phyloP scores from a whole-genome alignment of 2,888 invertebrate species.

The Harmothoe impar region DNA sequence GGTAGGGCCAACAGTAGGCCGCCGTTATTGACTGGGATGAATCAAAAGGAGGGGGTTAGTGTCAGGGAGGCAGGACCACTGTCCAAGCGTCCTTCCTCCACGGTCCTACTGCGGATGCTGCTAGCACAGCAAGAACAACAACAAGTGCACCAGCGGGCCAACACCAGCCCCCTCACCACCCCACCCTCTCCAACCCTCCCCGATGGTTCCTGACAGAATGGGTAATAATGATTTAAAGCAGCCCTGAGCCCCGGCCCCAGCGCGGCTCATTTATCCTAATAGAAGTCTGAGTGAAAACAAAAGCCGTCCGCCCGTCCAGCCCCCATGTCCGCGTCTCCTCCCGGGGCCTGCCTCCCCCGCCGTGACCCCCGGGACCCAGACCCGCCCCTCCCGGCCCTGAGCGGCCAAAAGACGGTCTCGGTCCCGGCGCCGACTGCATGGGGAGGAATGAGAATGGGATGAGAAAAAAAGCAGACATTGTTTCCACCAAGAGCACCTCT shows the following conservation, averaged over 20 bases:
- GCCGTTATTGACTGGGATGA: constrained; percentile 41
- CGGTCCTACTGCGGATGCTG: constrained; percentile 17
- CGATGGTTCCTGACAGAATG: constrained; percentile 44
- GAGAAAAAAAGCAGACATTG: background rate
- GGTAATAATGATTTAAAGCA: constrained; percentile 58
- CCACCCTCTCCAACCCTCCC: background rate
- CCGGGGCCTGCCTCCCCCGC: constrained; percentile 1
- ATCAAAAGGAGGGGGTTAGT: constrained; percentile 43
- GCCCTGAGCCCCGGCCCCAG: background rate
- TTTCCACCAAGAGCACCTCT: background rate
- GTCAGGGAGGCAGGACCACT: background rate
- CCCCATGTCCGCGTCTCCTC: background rate
- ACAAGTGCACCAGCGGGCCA: background rate
- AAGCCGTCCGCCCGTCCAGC: background rate
- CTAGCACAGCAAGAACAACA: background rate
- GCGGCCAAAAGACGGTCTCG: constrained; percentile 31
- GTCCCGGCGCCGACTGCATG: constrained; percentile 3
- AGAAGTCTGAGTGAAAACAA: constrained; percentile 55
- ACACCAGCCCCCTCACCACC: background rate
- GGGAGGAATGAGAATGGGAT: background rate
- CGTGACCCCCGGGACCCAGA: background rate
- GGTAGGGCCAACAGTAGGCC: background rate
- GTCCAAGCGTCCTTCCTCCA: constrained; percentile 9
- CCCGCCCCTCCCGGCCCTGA: constrained; percentile 13
- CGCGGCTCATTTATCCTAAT: constrained; percentile 52